Percentiles rank a stretch among this genome's conserved stretches.
Conservation (phyloP, 2,797 vertebrate genomes). For the Podarcis siculus region DNA sequence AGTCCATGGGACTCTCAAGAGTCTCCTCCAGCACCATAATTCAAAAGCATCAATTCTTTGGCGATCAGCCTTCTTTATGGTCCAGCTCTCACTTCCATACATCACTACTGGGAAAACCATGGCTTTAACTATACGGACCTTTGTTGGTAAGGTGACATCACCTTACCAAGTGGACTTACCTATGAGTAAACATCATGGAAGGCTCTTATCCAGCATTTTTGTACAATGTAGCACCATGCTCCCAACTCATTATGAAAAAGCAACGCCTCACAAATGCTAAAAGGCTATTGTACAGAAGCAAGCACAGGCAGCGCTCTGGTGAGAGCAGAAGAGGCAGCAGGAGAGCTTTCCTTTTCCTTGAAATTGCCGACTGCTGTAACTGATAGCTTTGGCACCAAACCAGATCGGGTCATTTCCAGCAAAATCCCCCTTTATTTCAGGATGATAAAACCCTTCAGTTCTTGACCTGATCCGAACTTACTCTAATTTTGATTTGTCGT, state of each 20-base stretch:
- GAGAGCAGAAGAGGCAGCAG: background rate
- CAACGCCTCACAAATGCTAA: too few species aligned
- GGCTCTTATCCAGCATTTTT: background rate
- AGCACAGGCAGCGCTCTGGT: background rate
- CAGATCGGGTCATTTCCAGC: background rate
- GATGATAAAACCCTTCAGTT: background rate
- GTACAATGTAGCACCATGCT: background rate
- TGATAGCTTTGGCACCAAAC: background rate
- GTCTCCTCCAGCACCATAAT: too few species aligned
- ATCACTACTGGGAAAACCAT: too few species aligned
- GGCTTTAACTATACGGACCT: too few species aligned
- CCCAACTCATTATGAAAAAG: background rate
- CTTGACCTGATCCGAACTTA: slow-evolving; percentile 19
- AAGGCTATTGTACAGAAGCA: too few species aligned
- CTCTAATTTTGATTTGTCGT: background rate
- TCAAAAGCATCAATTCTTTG: too few species aligned
- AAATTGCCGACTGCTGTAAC: background rate
- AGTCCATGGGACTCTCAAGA: too few species aligned
- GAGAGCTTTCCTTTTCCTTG: background rate
- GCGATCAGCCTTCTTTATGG: too few species aligned
- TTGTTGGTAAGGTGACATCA: too few species aligned
- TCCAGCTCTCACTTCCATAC: too few species aligned
- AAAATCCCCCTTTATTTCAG: background rate
- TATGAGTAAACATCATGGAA: background rate
- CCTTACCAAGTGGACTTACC: background rate